Evolutionary conservation across 2,797 vertebrate species (phyloP), one percentile per base, ranked within the genome.

Genomic region (Gambusia yucatana): DNA sequence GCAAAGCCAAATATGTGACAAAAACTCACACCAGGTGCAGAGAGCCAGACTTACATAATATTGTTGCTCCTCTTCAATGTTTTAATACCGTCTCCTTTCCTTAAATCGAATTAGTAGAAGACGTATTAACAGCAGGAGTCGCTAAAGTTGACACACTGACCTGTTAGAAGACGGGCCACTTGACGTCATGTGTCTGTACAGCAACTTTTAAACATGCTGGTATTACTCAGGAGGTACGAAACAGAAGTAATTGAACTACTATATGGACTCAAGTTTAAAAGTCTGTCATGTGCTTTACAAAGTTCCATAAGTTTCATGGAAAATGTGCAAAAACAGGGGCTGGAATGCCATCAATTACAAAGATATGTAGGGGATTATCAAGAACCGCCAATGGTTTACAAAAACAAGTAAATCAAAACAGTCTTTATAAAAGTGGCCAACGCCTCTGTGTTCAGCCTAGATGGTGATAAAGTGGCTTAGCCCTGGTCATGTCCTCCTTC

Each of bases 71-170:
- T 3, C 16, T 72, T 22, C 74, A 61, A 39, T 17, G 55, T 86
- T 76, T 80, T 57, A n/a, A 52, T 47, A 7, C 22, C 0, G 13
- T 72, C 59, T 39, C 57, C 16, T 14, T 43, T 17, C 1, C 44
- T 39, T 84, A 85, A 90, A 90, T 69, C 83, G 59, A 84, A 89
- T 92, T 88, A 90, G 76, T 4, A 14, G 36, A 20, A 57, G n/a
- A 16, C 28, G 76, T 55, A 55, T 88, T 82, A 88, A 74, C 7
- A 76, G 65, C 59, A 30, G 72, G 70, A 76, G 48, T 14, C 70
- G 14, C 0, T 17, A 50, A 55, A 28, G 25, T 2, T 85, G 81
- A 88, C 82, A 78, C 52, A 80, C 47, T 90, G 85, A 90, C 82
- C 82, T 74, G 74, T 33, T 28, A 10, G 36, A 63, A 3, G 17